phyloP scores from a whole-genome alignment of 2,888 invertebrate genomes.

The Drosophila longiperda region DNA sequence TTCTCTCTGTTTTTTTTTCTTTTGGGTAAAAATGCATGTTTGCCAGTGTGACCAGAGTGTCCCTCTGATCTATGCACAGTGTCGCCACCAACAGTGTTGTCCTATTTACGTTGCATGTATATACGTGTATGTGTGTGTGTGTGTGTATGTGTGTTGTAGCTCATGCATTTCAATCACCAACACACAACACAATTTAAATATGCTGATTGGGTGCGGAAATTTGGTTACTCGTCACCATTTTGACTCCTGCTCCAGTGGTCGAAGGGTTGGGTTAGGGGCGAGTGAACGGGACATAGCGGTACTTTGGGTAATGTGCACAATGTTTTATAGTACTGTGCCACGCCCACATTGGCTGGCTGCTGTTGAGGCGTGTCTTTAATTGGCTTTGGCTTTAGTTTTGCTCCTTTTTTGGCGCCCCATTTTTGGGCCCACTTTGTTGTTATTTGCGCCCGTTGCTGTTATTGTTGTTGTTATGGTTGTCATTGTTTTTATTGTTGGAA shows the following conservation, averaged over 20 bases:
- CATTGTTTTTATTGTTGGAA: slow-evolving; percentile 5
- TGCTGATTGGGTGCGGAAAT: slow-evolving; percentile 78
- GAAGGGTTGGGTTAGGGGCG: too few species aligned
- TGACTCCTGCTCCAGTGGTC: not conserved
- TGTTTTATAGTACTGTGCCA: slow-evolving; percentile 41
- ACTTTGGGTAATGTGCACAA: slow-evolving; percentile 21
- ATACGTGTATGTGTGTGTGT: not conserved
- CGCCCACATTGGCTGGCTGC: slow-evolving; percentile 30
- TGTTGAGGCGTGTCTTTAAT: slow-evolving; percentile 61
- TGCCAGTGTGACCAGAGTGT: slow-evolving; percentile 64
- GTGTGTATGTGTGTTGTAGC: slow-evolving; percentile 40
- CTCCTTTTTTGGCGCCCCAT: slow-evolving; percentile 28
- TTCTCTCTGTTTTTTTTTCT: not conserved
- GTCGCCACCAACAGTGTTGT: slow-evolving; percentile 42
- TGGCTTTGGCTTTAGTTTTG: slow-evolving; percentile 56
- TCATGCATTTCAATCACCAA: slow-evolving; percentile 77
- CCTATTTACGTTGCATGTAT: slow-evolving; percentile 43
- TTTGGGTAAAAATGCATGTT: slow-evolving; percentile 64
- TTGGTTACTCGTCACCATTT: slow-evolving; percentile 55
- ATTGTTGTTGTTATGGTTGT: not conserved
- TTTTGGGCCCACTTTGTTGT: slow-evolving; percentile 18
- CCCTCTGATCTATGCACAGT: slow-evolving; percentile 39
- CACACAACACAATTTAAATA: slow-evolving; percentile 79
- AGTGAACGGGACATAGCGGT: not conserved
- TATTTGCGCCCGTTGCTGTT: not conserved